Conservation (phyloP, 2,797 vertebrate species). For the Tadarida brasiliensis region DNA sequence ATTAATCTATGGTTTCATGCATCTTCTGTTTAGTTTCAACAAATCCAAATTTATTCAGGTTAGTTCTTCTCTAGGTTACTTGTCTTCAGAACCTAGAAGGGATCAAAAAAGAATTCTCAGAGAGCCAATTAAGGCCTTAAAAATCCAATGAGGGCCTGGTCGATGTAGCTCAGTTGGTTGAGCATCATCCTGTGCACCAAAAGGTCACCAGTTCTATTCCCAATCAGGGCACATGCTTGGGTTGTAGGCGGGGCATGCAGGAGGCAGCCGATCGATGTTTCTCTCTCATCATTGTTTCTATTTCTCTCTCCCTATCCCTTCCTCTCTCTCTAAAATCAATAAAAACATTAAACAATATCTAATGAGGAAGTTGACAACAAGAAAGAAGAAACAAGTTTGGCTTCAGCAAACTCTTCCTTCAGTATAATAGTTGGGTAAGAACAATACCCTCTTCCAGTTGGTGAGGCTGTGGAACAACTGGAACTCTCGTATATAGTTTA, state of each 20-base stretch:
- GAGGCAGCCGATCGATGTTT: no score
- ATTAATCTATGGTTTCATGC: conserved; percentile 6
- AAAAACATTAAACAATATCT: no score
- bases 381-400: conserved; percentile 13
- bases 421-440: background rate
- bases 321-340: no score
- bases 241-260: no score
- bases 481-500: background rate
- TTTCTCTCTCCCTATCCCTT: no score
- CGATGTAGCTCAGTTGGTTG: no score
- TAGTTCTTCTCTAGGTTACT: background rate
- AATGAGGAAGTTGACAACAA: conserved; percentile 33
- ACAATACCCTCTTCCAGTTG: background rate
- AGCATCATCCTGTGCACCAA: no score
- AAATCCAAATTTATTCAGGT: conserved; percentile 44
- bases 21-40: conserved; percentile 49
- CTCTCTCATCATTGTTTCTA: no score
- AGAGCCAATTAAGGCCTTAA: background rate
- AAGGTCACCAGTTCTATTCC: no score
- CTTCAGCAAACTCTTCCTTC: conserved; percentile 41
- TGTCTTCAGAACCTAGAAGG: background rate
- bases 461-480: background rate
- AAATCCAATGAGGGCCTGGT: background rate
- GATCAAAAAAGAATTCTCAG: conserved; percentile 9
- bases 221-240: no score